Evolutionary conservation across 2,113 vertebrate genomes (phyloP).

Genomic region (Macaca fascicularis): T2T-MFA8v1.1 NC_088377.1:171257501-171258000

Average conservation of each 20-base stretch:
- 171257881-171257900: too few relatives aligned
- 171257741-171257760: not conserved
- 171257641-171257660: not conserved
- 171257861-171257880: too few relatives aligned
- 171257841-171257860: too few relatives aligned
- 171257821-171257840: too few relatives aligned
- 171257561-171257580: not conserved
- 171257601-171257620: not conserved
- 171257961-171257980: too few relatives aligned
- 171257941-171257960: too few relatives aligned
- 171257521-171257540: not conserved
- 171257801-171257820: not conserved
- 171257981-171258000: too few relatives aligned
- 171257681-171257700: not conserved
- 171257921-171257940: too few relatives aligned
- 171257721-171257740: not conserved
- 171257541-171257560: not conserved
- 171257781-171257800: not conserved
- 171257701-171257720: not conserved
- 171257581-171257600: not conserved
- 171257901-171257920: too few relatives aligned
- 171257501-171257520: too few relatives aligned
- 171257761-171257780: not conserved
- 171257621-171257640: not conserved
- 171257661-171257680: not conserved